Evolutionary conservation across 2,888 invertebrate genomes (phyloP).

Genomic region (Crocallis elinguaria): DNA sequence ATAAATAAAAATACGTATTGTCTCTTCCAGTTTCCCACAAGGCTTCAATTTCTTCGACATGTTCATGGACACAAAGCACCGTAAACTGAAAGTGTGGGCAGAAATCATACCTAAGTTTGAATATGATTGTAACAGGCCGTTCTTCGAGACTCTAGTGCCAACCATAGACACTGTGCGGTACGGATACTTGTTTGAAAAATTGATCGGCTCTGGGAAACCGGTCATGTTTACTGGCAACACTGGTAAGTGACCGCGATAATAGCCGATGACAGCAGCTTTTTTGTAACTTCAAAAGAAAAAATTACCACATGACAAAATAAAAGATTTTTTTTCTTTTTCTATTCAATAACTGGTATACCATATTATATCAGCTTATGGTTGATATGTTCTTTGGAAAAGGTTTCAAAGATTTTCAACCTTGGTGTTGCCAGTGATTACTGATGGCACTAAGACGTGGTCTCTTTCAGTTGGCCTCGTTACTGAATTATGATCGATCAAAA

Average conservation of each 20-base stretch:
- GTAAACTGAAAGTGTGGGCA: conserved; percentile 91
- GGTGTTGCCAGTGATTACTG: no score
- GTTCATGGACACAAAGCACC: conserved; percentile 89
- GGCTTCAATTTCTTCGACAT: conserved; percentile 90
- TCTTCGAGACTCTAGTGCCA: conserved; percentile 95
- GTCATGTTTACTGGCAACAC: conserved; percentile 96
- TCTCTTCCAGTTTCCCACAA: conserved; percentile 86
- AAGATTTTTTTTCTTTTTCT: no score
- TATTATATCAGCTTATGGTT: no score
- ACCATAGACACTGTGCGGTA: conserved; percentile 96
- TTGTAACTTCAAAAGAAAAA: no score
- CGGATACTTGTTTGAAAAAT: conserved; percentile 91
- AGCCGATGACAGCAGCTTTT: neutral
- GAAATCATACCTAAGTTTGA: conserved; percentile 89
- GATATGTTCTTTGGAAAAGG: no score
- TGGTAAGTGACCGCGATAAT: conserved; percentile 71
- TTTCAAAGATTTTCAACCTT: no score
- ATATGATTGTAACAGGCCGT: conserved; percentile 89
- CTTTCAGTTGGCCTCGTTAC: no score
- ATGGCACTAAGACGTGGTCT: no score
- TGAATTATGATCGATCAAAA: no score
- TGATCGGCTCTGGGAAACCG: conserved; percentile 89
- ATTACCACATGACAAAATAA: neutral
- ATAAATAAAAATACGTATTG: no score
- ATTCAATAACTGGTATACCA: no score